Conservation (phyloP, 2,797 vertebrate genomes). For the Pristis pectinata region DNA sequence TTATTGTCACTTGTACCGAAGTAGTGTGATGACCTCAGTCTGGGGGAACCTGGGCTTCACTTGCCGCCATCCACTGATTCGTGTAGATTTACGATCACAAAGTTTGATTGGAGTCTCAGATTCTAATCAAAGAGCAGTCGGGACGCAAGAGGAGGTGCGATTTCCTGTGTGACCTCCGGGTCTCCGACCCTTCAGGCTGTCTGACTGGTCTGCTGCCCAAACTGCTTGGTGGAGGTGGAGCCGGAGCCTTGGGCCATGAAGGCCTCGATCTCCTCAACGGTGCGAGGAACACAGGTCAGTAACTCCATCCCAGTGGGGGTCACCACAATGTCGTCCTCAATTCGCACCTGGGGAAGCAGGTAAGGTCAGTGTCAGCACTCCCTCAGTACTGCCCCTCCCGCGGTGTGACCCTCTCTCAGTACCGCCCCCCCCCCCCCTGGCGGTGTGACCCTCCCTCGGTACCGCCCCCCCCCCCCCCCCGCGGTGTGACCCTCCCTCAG, state of each 20-base stretch:
- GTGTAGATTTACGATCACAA: neutral
- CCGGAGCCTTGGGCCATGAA: slow-evolving; percentile 70
- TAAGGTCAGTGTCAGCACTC: neutral
- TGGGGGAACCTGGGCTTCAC: too few species aligned
- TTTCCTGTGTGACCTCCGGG: too few species aligned
- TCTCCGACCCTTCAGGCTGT: slow-evolving; percentile 50
- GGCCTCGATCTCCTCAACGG: slow-evolving; percentile 82
- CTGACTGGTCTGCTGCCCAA: slow-evolving; percentile 51
- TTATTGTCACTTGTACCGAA: too few species aligned
- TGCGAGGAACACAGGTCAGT: slow-evolving; percentile 89
- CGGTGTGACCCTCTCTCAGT: too few species aligned
- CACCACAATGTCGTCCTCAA: slow-evolving; percentile 85
- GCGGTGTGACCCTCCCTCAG: too few species aligned
- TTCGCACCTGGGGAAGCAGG: slow-evolving; percentile 70
- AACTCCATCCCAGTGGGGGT: slow-evolving; percentile 74
- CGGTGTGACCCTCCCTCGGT: too few species aligned
- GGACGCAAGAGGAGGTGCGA: too few species aligned
- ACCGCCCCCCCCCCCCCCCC: too few species aligned
- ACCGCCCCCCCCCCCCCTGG: too few species aligned
- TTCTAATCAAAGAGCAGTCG: neutral
- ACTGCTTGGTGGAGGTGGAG: slow-evolving; percentile 58
- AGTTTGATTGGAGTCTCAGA: neutral
- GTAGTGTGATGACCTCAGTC: too few species aligned
- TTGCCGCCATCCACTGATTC: neutral
- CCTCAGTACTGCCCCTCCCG: too few species aligned